A percentile compares a stretch with the other conserved stretches of the same genome.
Evolutionary conservation across 2,888 invertebrate genomes (phyloP).

Genomic region (Agapetus fuscipes): DNA sequence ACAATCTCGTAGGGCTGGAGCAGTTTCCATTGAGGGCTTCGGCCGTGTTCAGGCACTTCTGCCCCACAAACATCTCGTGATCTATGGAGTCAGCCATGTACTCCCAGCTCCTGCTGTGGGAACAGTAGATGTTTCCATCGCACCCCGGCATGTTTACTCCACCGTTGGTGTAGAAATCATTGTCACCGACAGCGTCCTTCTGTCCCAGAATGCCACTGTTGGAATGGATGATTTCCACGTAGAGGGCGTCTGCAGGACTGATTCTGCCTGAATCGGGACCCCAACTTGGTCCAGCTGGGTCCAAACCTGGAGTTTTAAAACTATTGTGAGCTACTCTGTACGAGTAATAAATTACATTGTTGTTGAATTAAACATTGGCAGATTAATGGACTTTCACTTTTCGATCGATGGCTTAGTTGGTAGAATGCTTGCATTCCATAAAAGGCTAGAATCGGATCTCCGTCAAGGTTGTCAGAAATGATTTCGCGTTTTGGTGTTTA

Average conservation of each 20-base stretch:
- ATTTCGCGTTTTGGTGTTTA: too few species aligned
- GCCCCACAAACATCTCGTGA: constrained; percentile 29
- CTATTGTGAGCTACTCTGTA: too few species aligned
- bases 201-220: constrained; percentile 36
- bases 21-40: constrained; percentile 26
- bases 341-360: not conserved
- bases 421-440: too few species aligned
- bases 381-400: not conserved
- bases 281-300: constrained; percentile 39
- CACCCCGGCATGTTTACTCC: constrained; percentile 33
- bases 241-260: constrained; percentile 30
- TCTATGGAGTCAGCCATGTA: constrained; percentile 32
- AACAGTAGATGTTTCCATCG: constrained; percentile 27
- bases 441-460: too few species aligned
- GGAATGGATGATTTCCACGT: constrained; percentile 38
- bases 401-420: too few species aligned
- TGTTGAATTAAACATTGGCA: not conserved
- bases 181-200: constrained; percentile 38
- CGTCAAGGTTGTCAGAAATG: too few species aligned
- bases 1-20: constrained; percentile 27
- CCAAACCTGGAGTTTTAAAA: constrained; percentile 33
- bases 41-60: constrained; percentile 26
- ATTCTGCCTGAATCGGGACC: constrained; percentile 26
- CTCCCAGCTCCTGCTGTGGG: constrained; percentile 30
- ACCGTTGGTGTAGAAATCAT: constrained; percentile 36